phyloP scores from a whole-genome alignment of 1,140 invertebrate genomes.

The Cylas formicarius region DNA sequence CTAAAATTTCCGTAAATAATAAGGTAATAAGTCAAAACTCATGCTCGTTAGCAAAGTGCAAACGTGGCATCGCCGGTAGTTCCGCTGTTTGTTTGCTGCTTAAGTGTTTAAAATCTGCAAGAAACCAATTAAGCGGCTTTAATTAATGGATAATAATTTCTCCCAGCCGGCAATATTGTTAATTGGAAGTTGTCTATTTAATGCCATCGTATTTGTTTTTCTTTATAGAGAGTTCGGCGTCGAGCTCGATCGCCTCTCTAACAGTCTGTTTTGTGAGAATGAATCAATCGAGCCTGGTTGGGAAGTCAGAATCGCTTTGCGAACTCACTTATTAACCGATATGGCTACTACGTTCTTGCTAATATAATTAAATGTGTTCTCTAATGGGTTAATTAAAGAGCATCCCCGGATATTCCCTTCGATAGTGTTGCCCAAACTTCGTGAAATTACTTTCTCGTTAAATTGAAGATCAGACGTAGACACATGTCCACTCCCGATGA shows the following conservation, averaged over 20 bases:
- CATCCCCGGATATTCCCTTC: no score
- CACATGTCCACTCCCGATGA: no score
- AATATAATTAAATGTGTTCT: neutral
- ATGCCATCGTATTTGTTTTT: conserved; percentile 19
- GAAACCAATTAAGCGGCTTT: conserved; percentile 19
- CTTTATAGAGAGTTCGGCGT: conserved; percentile 4
- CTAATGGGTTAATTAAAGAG: no score
- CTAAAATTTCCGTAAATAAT: no score
- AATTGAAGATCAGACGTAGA: no score
- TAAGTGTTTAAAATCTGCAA: conserved; percentile 18
- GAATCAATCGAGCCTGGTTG: conserved; percentile 1
- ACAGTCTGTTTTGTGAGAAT: conserved; percentile 1
- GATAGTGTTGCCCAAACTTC: no score
- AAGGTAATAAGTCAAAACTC: no score
- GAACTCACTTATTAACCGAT: conserved; percentile 1
- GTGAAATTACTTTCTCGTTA: no score
- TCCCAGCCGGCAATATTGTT: conserved; percentile 20
- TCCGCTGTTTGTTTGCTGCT: conserved; percentile 9
- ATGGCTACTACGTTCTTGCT: neutral
- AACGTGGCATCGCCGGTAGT: conserved; percentile 4
- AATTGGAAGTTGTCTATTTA: conserved; percentile 22
- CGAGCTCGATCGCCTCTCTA: conserved; percentile 1
- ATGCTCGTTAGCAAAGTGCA: no score
- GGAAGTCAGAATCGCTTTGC: neutral
- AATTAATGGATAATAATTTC: conserved; percentile 23